Base-by-base conservation (phyloP, 2,888 invertebrate genomes). In the Glomeris marginata region DNA sequence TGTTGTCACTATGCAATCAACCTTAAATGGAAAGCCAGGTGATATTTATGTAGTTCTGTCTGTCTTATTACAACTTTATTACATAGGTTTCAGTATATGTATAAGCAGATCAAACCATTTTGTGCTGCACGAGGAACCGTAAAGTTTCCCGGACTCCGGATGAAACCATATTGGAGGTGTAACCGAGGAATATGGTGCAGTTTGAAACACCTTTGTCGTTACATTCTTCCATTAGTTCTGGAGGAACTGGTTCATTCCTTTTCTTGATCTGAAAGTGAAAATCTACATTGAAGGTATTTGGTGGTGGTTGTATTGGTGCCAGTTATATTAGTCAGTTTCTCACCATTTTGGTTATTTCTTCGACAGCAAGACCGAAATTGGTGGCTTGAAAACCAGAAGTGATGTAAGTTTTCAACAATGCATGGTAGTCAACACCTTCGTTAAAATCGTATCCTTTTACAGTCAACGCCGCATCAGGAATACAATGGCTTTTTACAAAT, bases 301-400 rank as follows among this genome's bases (percentile, higher is more conserved):
- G 13, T 36, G 13, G 10, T 36, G 10, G 13, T 10, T 36, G 36
- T 36, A 11, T 36, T 36, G 11, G 10, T 49, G 37, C 20, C 8
- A 34, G 35, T 34, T 22, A n/a, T n/a, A n/a, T n/a, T n/a, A n/a
- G n/a, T n/a, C n/a, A 21, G 21, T 52, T 20, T 58, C 59, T 58
- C 69, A 77, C 78, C 95, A 97, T 97, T 73, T 78, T 81, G 60
- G 87, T 84, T 54, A 95, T 82, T 75, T 95, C 94, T 47, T 80
- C 73, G 0, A 97, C 80, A 0, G 94, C 91, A 60, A 80, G 70
- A 0, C 90, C 94, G 64, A 97, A 84, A 72, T 83, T 91, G 1
- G 94, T 92, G 0, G 97, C 94, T 73, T 98, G 98, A 68, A 98
- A 97, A n/a, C 98, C 98, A 18, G 83, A 83, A 50, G 75, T 72